Base-by-base conservation (phyloP, 2,888 invertebrate species). In the Lacanobia wlatinum region DNA sequence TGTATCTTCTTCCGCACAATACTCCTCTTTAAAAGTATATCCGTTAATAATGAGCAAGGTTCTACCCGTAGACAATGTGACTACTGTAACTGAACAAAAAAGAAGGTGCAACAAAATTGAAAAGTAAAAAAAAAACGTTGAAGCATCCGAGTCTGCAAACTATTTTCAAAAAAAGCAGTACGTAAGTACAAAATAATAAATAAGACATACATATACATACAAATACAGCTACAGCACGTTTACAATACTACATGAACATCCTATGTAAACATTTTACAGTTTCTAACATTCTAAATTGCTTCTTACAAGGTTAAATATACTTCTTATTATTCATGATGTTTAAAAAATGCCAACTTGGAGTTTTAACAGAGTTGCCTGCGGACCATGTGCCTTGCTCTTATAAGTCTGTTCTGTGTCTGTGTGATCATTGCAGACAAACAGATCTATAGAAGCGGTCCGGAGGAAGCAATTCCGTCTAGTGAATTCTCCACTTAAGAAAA, bases 41-140 rank as follows among this genome's bases (percentile, higher is more conserved):
- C 94, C 94, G 73, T 94, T 93, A 66, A 94, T 92, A 74, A 94
- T 91, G 16, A 94, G 90, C 62, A 94, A 84, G 5, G 92, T 94
- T 73, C 83, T 92, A 67, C 94, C 94, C 76, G 90, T 89, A n/a
- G 92, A 92, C 74, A 94, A 78, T 16, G 93, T 91, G 38, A 94
- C 90, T 74, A 94, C 92, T 85, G 94, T 89, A 88, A 94, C 94
- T 94, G 84, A 87, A 93, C 80, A 86, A 78, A 80, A 87, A 86
- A 82, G 64, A 80, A 61, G 38, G 18, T 69, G 66, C 80, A 77
- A 76, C 71, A 46, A 71, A 83, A 74, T 67, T 56, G 18, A 68
- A 67, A 71, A 62, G 38, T 71, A 79, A 40, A 70, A 56, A 7
- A 70, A 70, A 38, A 56, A 70, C 10, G 14, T 52, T 38, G 28